Evolutionary conservation across 2,888 invertebrate species (phyloP), one percentile per base, ranked within the genome.

Genomic region (Rhingia rostrata): DNA sequence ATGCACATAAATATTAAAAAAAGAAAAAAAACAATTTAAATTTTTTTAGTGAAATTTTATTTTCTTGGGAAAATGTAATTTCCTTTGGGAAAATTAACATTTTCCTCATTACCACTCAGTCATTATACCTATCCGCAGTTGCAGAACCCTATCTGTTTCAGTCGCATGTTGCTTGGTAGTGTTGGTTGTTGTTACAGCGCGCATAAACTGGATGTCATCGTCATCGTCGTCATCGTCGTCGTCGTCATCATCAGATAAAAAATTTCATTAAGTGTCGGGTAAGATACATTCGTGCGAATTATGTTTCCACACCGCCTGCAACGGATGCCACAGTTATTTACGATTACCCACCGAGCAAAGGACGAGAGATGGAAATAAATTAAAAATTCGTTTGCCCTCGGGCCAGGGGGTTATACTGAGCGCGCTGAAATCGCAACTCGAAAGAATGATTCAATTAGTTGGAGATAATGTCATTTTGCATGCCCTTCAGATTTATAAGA

Each of bases 41-140:
- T 22, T 22, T 22, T 1, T 22, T 1, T 22, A 9, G 14, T 47
- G n/a, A 1, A 22, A 22, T 22, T 30, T 32, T 49, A 10, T 41
- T 70, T 56, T 56, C 22, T 51, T 12, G 51, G 22, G 22, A 60
- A 54, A 73, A 80, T 73, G 54, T 61, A 73, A 80, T 80, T 80
- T 80, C 79, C 79, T 73, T 6, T 61, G 14, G 45, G 61, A 72
- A 80, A 80, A 73, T 80, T 80, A 72, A 73, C 60, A 61, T 73
- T 80, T 73, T 61, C 61, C 61, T 80, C 73, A 80, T 80, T 80
- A 73, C 61, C 41, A 47, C 41, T 10, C 60, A 47, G 45, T 66
- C 47, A 80, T 80, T 80, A 61, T 45, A 41, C 12, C 53, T 6
- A 33, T 10, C 49, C 30, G 9, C 22, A 22, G 22, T 22, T 22